Conservation (phyloP, 1,140 invertebrate species). For the Centruroides sculpturatus region DNA sequence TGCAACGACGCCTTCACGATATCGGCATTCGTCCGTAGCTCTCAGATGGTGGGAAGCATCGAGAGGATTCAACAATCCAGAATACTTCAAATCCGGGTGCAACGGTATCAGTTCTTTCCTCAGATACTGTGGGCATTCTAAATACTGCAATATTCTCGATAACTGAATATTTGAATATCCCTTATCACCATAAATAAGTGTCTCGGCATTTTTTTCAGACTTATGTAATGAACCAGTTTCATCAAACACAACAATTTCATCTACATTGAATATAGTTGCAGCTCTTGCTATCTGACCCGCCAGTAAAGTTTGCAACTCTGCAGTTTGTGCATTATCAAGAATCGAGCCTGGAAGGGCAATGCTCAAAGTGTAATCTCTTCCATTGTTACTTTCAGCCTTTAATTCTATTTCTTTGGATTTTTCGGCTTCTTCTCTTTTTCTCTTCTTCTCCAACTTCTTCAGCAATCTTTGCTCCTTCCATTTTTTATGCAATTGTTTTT, state of each 20-base stretch:
- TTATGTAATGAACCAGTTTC: conserved; percentile 26
- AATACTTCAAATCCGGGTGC: conserved; percentile 41
- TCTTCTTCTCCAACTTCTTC: conserved; percentile 15
- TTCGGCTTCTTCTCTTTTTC: conserved; percentile 15
- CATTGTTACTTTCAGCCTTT: conserved; percentile 23
- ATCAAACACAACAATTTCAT: conserved; percentile 60
- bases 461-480: conserved; percentile 16
- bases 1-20: conserved; percentile 65
- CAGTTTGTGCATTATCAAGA: conserved; percentile 83
- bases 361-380: conserved; percentile 48
- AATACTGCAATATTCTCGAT: conserved; percentile 76
- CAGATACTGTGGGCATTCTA: conserved; percentile 95
- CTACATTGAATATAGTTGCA: conserved; percentile 81
- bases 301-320: conserved; percentile 71
- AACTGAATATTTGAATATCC: conserved; percentile 48
- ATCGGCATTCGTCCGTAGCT: conserved; percentile 52
- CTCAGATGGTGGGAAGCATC: conserved; percentile 86
- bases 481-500: conserved; percentile 8
- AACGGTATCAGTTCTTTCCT: conserved; percentile 83
- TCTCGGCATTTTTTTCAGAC: background rate
- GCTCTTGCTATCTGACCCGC: conserved; percentile 89
- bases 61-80: conserved; percentile 72
- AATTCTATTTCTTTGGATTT: conserved; percentile 20
- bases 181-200: conserved; percentile 23
- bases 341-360: conserved; percentile 94